A percentile compares a stretch with the other conserved stretches of the same genome.
These are phyloP conservation scores for Linnaemya vulpina DNA, from an alignment of 2,888 invertebrate genomes.

Conservation along the genomic window DNA sequence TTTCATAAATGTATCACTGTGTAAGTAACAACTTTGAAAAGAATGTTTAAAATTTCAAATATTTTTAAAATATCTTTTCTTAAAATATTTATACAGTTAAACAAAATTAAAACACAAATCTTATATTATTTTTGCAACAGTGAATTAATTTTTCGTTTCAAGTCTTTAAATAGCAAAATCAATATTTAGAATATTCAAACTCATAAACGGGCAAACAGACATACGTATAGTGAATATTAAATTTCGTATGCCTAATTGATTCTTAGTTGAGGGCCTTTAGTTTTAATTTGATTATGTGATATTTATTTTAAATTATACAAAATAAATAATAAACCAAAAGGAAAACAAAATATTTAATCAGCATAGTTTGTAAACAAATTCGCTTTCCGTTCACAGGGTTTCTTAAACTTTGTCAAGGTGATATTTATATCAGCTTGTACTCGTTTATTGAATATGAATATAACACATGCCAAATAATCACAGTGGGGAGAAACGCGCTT, in stretches of 20 bases:
- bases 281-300: constrained; percentile 45
- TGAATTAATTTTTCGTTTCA: constrained; percentile 46
- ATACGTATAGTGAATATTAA: constrained; percentile 27
- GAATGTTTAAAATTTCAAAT: background rate
- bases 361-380: constrained; percentile 16
- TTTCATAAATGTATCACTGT: constrained; percentile 71
- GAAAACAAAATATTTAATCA: background rate
- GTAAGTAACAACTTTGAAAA: constrained; percentile 71
- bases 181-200: constrained; percentile 50
- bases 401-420: constrained; percentile 1
- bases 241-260: constrained; percentile 19
- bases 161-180: constrained; percentile 44
- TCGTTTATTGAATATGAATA: no score
- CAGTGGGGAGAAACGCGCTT: no score
- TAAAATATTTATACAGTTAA: background rate
- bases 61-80: background rate
- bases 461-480: no score
- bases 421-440: background rate
- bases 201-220: background rate
- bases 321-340: constrained; percentile 17
- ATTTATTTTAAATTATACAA: constrained; percentile 46
- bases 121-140: constrained; percentile 39
- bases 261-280: constrained; percentile 36
- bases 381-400: background rate
- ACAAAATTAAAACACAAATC: constrained; percentile 1